Evolutionary conservation across 2,797 vertebrate genomes (phyloP).

Genomic region (Salmo trutta): DNA sequence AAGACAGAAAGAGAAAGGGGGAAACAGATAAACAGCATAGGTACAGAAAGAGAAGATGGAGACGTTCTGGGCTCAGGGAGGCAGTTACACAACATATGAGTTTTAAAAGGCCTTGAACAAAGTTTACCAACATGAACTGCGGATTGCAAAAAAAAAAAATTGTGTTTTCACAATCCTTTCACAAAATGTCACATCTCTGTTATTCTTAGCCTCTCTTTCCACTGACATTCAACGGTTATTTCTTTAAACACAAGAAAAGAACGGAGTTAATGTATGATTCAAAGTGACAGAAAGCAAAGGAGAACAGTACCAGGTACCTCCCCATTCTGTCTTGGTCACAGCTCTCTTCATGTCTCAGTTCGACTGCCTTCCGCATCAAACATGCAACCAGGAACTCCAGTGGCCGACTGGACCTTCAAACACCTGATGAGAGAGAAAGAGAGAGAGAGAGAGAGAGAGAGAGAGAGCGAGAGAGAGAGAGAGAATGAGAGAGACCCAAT

Average conservation of each 20-base stretch:
- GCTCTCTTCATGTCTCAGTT: conserved; percentile 9
- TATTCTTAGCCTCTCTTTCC: conserved; percentile 63
- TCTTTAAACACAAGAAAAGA: conserved; percentile 43
- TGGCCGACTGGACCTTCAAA: not conserved
- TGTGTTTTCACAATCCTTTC: conserved; percentile 48
- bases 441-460: not conserved
- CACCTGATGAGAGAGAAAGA: not conserved
- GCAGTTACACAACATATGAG: conserved; percentile 55
- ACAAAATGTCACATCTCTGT: conserved; percentile 67
- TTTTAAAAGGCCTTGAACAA: conserved; percentile 61
- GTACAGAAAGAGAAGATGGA: conserved; percentile 47
- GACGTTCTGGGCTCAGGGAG: conserved; percentile 26
- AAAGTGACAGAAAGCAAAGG: conserved; percentile 3
- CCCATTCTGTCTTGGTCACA: conserved; percentile 2
- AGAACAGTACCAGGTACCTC: conserved; percentile 5
- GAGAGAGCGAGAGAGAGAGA: not conserved
- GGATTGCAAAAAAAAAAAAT: conserved; percentile 38
- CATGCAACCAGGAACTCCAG: not conserved
- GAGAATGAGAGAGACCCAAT: not conserved
- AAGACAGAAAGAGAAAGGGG: not conserved
- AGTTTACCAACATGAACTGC: conserved; percentile 40
- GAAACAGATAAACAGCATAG: conserved; percentile 14
- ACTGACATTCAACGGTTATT: conserved; percentile 72
- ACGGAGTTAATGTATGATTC: not conserved
- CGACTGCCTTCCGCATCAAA: not conserved